Evolutionary conservation across 2,888 invertebrate species (phyloP).

Genomic region (Protodeltote pygarga): DNA sequence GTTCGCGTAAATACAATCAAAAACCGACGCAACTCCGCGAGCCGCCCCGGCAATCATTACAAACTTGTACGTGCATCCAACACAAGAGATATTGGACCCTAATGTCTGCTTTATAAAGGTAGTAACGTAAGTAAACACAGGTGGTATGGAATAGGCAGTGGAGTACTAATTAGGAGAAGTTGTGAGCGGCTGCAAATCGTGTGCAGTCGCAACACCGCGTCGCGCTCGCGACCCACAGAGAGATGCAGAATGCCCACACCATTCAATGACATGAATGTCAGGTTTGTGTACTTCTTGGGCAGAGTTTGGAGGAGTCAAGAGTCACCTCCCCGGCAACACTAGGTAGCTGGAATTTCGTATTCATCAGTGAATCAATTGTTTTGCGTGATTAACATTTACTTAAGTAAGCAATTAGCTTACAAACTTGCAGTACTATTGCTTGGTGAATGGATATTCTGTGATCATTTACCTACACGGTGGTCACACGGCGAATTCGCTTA

Average conservation of each 20-base stretch:
- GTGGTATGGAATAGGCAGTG: background rate
- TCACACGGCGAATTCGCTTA: background rate
- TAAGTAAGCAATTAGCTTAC: background rate
- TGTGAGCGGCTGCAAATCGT: constrained; percentile 15
- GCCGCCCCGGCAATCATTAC: constrained; percentile 16
- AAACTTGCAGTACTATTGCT: background rate
- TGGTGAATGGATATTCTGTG: background rate
- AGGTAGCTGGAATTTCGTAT: too few relatives aligned
- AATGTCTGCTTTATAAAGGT: background rate
- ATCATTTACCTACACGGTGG: background rate
- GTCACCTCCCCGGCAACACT: too few relatives aligned
- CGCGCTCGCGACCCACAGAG: background rate
- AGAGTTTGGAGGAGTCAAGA: too few relatives aligned
- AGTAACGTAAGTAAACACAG: background rate
- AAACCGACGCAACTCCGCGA: constrained; percentile 11
- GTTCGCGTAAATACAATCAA: constrained; percentile 20
- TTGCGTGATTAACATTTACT: too few relatives aligned
- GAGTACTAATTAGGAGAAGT: constrained; percentile 32
- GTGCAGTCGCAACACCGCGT: constrained; percentile 7
- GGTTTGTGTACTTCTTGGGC: too few relatives aligned
- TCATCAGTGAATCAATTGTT: too few relatives aligned
- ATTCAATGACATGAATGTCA: too few relatives aligned
- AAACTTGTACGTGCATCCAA: background rate
- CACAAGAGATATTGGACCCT: background rate
- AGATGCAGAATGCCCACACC: background rate